Base-by-base conservation (phyloP, 2,113 vertebrate genomes). In the Brachypteracias leptosomus region DNA sequence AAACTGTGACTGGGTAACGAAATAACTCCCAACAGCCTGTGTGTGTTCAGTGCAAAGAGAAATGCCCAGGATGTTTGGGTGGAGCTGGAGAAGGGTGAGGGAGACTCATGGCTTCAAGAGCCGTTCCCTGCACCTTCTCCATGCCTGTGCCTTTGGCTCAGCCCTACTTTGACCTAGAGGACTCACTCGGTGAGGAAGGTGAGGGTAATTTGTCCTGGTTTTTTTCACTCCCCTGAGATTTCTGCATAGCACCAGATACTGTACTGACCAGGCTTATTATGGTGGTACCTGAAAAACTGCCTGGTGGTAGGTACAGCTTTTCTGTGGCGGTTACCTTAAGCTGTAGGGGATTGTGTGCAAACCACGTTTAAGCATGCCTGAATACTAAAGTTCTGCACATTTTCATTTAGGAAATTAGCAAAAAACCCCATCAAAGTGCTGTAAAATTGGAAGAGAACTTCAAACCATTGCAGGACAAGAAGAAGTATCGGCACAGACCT, bases 401-500 rank as follows among this genome's bases (percentile, higher is more conserved):
- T 95, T 33, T 90, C 49, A n/a, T 96, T 79, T 90, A 98, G 98
- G 98, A 98, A 77, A 66, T 94, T 16, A 95, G 91, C 94, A 97
- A 95, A 97, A 98, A 98, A 58, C 89, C 85, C 38, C 97, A 90
- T 88, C 97, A 85, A 22, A 77, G 82, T 49, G 75, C 72, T 58
- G 38, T 94, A 76, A 98, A 97, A 89, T 95, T 95, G 33, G 98
- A 98, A 92, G 98, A 98, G 77, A 91, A 75, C 91, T 96, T 96
- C 82, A 97, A 96, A 92, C 85, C 97, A 0, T 77, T 95, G 51
- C 97, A 96, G 25, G 98, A 98, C 72, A 99, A 98, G 96, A 98
- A 98, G 81, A 98, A 98, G 80, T 98, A 98, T 71, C 98, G 98
- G 16, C 98, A 98, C 86, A 97, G 98, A 82, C 98, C 98, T 0